Conservation (phyloP, 2,797 vertebrate species). For the Periparus ater region DNA sequence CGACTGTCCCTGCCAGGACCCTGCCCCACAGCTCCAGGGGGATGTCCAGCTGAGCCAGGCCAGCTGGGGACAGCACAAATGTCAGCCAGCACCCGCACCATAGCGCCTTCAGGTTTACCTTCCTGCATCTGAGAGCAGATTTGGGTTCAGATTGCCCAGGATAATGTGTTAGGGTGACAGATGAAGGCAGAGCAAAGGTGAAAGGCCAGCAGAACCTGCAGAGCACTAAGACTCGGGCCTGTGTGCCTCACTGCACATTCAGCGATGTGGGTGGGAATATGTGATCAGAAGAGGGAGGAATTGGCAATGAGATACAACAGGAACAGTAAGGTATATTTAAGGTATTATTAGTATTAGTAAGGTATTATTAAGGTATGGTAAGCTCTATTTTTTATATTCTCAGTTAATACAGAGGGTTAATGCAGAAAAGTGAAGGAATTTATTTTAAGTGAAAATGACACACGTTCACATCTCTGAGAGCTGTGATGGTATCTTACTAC, state of each 20-base stretch:
- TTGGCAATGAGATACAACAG: not conserved
- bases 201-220: not conserved
- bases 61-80: not conserved
- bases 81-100: not conserved
- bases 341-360: no score
- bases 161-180: not conserved
- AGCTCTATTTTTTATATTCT: not conserved
- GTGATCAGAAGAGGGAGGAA: not conserved
- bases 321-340: not conserved
- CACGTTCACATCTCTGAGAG: not conserved
- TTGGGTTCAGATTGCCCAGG: not conserved
- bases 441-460: not conserved
- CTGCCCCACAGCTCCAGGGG: accelerated
- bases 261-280: not conserved
- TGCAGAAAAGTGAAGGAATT: not conserved
- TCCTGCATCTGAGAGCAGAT: not conserved
- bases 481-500: not conserved
- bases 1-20: not conserved
- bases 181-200: not conserved
- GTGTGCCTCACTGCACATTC: not conserved
- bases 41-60: not conserved
- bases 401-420: not conserved
- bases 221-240: not conserved
- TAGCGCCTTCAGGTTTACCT: not conserved
- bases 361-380: no score